Percentiles rank a stretch among this genome's conserved stretches.
phyloP scores from a whole-genome alignment of 2,797 vertebrate genomes.

The Forpus xanthops region DNA sequence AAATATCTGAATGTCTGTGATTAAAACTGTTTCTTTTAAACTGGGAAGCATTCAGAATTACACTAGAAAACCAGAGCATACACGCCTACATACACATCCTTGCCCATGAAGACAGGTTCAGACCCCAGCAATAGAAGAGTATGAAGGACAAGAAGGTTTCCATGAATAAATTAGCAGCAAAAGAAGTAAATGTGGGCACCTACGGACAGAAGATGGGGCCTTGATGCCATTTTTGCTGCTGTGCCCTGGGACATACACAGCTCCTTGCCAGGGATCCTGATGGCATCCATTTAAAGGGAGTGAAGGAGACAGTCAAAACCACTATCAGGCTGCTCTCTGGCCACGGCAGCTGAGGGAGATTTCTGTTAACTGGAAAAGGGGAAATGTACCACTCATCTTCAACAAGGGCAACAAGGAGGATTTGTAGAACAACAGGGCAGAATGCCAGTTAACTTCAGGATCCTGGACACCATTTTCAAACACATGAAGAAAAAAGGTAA shows the following conservation, averaged over 20 bases:
- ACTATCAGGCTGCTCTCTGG: neutral
- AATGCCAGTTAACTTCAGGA: neutral
- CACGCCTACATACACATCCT: neutral
- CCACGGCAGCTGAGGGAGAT: neutral
- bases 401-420: neutral
- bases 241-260: neutral
- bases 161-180: neutral
- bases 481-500: neutral
- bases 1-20: neutral
- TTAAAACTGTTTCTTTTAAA: neutral
- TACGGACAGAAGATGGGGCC: neutral
- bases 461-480: neutral
- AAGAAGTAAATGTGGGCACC: neutral
- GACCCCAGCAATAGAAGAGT: neutral
- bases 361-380: neutral
- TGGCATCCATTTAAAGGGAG: fast-evolving
- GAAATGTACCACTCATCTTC: neutral
- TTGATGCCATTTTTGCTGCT: neutral
- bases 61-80: neutral
- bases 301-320: neutral
- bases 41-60: neutral
- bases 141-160: neutral
- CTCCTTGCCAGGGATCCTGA: neutral
- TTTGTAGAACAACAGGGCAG: neutral
- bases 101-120: neutral